These are phyloP conservation scores for Calypte anna DNA, from an alignment of 2,113 vertebrate species.

Conservation along the genomic window DNA sequence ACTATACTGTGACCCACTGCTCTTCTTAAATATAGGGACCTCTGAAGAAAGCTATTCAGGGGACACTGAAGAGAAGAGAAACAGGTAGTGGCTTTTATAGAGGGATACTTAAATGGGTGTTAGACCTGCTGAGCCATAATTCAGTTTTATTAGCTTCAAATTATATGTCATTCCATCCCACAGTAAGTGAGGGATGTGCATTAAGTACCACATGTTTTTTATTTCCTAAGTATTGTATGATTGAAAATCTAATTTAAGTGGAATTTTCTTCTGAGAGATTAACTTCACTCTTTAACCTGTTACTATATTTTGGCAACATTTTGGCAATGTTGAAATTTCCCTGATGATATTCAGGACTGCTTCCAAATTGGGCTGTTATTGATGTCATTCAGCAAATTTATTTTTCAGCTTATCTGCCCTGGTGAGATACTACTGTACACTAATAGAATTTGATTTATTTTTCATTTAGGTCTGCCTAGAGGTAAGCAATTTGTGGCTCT, in stretches of 20 bases:
- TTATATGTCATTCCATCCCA: not conserved
- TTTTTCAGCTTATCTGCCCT: not conserved
- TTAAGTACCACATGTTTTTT: not conserved
- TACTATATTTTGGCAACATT: not conserved
- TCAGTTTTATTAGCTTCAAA: too few species aligned
- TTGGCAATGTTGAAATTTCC: not conserved
- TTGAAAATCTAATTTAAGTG: not conserved
- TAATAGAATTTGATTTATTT: slow-evolving; percentile 4
- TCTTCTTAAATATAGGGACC: not conserved
- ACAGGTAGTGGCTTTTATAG: not conserved
- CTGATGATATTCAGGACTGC: not conserved
- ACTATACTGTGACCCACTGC: not conserved
- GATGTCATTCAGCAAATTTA: slow-evolving; percentile 13
- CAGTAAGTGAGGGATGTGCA: not conserved
- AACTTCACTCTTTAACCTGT: not conserved
- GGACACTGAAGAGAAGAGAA: not conserved
- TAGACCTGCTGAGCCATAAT: not conserved
- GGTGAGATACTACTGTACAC: not conserved
- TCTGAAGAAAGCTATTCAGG: not conserved
- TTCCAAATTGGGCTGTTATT: slow-evolving; percentile 16
- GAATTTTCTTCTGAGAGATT: not conserved
- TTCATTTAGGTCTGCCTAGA: not conserved
- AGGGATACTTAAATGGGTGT: not conserved
- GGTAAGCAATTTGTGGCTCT: not conserved
- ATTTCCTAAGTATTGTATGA: not conserved